phyloP scores from a whole-genome alignment of 2,797 vertebrate genomes.

The Epinephelus awoara region DNA sequence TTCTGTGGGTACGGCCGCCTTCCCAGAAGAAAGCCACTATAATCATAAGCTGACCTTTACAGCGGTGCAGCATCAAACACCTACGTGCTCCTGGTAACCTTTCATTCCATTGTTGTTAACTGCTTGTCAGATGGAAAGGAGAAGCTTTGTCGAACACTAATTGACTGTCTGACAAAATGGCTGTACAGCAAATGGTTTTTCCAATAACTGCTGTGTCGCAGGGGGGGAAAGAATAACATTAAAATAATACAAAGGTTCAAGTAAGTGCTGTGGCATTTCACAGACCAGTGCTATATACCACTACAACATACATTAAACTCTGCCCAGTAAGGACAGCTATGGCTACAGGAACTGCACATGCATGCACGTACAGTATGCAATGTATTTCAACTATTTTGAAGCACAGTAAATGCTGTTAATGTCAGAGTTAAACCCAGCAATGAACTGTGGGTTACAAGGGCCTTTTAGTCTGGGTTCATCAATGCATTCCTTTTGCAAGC shows the following conservation, averaged over 20 bases:
- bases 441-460: neutral
- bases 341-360: neutral
- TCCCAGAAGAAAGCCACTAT: constrained; percentile 4
- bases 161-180: constrained; percentile 59
- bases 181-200: constrained; percentile 65
- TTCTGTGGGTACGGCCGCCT: neutral
- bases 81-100: constrained; percentile 45
- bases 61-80: constrained; percentile 35
- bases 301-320: neutral
- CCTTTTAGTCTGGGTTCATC: neutral
- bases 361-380: neutral
- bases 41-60: constrained; percentile 60
- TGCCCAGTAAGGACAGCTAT: neutral
- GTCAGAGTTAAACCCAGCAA: neutral
- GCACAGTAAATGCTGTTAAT: neutral
- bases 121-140: constrained; percentile 53
- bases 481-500: neutral
- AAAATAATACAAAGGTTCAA: constrained; percentile 32
- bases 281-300: constrained; percentile 19
- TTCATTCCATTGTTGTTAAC: constrained; percentile 54
- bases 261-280: constrained; percentile 63
- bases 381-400: neutral
- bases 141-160: constrained; percentile 61
- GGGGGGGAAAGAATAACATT: constrained; percentile 49
- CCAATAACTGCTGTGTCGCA: constrained; percentile 48